Evolutionary conservation across 2,888 invertebrate species (phyloP).

Genomic region (Drosophila seclusa): DNA sequence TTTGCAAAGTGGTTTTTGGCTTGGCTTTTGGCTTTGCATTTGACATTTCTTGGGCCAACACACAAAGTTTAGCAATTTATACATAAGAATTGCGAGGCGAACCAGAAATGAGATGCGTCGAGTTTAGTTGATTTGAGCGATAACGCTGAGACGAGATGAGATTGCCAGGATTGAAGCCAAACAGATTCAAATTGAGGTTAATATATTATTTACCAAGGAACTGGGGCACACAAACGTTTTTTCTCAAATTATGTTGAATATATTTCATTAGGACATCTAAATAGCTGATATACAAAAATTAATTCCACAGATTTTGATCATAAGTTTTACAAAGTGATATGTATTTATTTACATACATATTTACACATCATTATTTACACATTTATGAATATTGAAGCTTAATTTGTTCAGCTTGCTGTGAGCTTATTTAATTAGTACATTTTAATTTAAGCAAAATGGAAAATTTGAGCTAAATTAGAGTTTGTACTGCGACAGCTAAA

Average conservation of each 20-base stretch:
- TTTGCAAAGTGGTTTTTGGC: slow-evolving; percentile 65
- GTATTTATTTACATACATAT: neutral
- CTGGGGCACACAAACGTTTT: neutral
- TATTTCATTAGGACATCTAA: neutral
- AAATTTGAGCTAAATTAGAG: no score
- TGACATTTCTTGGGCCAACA: slow-evolving; percentile 64
- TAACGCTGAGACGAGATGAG: slow-evolving; percentile 22
- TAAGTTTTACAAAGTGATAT: no score
- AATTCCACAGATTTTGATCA: neutral
- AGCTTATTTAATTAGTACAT: neutral
- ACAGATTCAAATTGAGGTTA: slow-evolving; percentile 41
- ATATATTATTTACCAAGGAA: slow-evolving; percentile 22
- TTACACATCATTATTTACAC: neutral
- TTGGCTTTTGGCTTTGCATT: slow-evolving; percentile 67
- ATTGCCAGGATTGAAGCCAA: slow-evolving; percentile 28
- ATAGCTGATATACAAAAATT: neutral
- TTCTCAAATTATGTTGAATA: neutral
- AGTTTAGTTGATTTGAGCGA: slow-evolving; percentile 24
- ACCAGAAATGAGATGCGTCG: slow-evolving; percentile 25
- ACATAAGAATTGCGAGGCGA: slow-evolving; percentile 39
- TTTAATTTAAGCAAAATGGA: neutral
- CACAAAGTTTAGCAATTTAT: slow-evolving; percentile 60
- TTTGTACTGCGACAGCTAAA: no score
- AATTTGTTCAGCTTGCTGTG: neutral
- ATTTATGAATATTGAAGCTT: neutral